A percentile compares a stretch with the other conserved stretches of the same genome.
phyloP scores from a whole-genome alignment of 2,888 invertebrate species.

The Nycteola revayana region DNA sequence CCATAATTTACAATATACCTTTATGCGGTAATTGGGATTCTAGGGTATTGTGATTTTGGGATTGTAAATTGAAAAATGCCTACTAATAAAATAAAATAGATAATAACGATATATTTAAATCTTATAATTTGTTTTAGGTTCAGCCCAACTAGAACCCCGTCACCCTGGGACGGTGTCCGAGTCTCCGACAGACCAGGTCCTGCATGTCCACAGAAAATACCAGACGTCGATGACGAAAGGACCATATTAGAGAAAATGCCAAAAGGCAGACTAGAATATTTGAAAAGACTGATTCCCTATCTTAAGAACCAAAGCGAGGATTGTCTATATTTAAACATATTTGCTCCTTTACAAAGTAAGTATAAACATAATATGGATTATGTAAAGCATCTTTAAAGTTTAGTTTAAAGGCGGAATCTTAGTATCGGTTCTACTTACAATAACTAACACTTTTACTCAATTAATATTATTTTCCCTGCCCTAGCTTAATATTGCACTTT shows the following conservation, averaged over 20 bases:
- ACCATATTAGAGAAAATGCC: constrained; percentile 93
- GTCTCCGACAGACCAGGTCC: constrained; percentile 91
- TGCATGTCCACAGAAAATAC: constrained; percentile 95
- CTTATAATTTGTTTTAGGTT: constrained; percentile 87
- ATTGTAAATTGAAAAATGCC: no score
- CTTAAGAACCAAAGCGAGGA: constrained; percentile 98
- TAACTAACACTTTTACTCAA: no score
- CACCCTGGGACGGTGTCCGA: constrained; percentile 94
- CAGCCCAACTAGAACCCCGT: constrained; percentile 95
- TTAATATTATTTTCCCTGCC: no score
- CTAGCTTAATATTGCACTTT: no score
- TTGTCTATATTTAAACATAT: constrained; percentile 98
- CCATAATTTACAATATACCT: no score
- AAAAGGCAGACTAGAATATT: constrained; percentile 93
- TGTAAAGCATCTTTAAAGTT: background rate
- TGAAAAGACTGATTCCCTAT: constrained; percentile 94
- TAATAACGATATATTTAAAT: no score
- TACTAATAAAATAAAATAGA: no score
- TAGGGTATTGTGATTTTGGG: no score
- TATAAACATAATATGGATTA: constrained; percentile 20
- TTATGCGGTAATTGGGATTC: no score
- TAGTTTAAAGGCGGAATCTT: background rate
- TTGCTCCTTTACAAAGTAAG: constrained; percentile 96
- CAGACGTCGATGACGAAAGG: constrained; percentile 91
- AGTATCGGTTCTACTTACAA: background rate